Base-by-base conservation (phyloP, 2,888 invertebrate species). In the Tipula confusa region DNA sequence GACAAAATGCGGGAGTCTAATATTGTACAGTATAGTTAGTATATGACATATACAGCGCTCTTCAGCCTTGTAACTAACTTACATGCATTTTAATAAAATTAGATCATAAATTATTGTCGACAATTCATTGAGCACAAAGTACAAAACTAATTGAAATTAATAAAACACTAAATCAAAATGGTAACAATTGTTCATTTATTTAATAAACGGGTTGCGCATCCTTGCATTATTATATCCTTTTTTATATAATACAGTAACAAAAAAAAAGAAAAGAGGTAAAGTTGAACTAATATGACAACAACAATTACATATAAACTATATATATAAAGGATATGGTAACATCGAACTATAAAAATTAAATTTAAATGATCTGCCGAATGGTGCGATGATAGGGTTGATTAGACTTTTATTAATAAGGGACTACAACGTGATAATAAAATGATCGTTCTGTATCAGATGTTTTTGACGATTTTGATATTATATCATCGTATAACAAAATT, bases 231-330 rank as follows among this genome's bases (percentile, higher is more conserved):
- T 33, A 64, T 64, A 64, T 64, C 64, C 64, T 64, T 64, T 64
- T 64, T 64, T 24, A 33, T 64, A 24, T 64, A 13, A 64, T 64
- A 24, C 18, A 15, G 43, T 43, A 43, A 43, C n/a, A 43, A 11
- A 11, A 43, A 64, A 24, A 29, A 6, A 80, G 29, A 80, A 80
- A 80, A 80, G 80, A 80, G 31, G 80, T 80, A 31, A 80, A 29
- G 80, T 80, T 80, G 80, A 80, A 80, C 80, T 80, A 80, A 80
- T 80, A 80, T 64, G 80, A 80, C 80, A 80, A 80, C 80, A 80
- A 80, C 80, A 80, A 64, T 64, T 64, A 64, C 64, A 64, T n/a
- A n/a, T 64, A 24, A 64, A 64, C 64, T 24, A 11, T 24, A 9
- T 2, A 64, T 9, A 64, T 43, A 43, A 64, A 64, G 18, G 24